Evolutionary conservation across 2,113 vertebrate species (phyloP), one percentile per base, ranked within the genome.

Genomic region (Litocranius walleri): DNA sequence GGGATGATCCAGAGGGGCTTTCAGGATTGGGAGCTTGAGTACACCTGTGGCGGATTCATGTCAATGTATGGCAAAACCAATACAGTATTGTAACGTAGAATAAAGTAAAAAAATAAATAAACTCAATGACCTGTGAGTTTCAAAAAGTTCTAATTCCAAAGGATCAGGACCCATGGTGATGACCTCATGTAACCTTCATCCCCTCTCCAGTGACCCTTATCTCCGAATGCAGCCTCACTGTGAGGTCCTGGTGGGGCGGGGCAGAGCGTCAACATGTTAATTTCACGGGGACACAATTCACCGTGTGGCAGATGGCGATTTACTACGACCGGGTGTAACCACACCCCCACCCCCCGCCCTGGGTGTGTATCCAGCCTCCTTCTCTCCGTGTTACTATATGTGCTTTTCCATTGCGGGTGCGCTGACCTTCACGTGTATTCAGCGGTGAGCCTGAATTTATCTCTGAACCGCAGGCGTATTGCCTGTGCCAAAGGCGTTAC

Each of bases 281-380:
- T 4, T 23, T 54, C 17, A n/a, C 7, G 3, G 52, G 50, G 6
- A 27, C 21, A 15, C 12, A 54, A 1, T 27, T 36, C 52, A 36
- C 13, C 7, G 1, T 1, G 0, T 0, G n/a, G 21, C 50, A n/a
- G 17, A 9, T 15, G 21, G 54, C 2, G 0, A 1, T 83, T 56
- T 5, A n/a, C 33, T 23, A 8, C 1, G 4, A 25, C 33, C 4
- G 0, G 52, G 7, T 15, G 23, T 13, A 36, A 9, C 12, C 0
- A 0, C 1, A 36, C 7, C 29, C 6, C 9, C 9, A 10, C 8
- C 23, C 9, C 56, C 23, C 0, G 3, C 6, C 50, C 11, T 0
- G 12, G 1, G 6, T 9, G 19, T 25, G 50, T 14, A 5, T 36
- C 1, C n/a, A 56, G 33, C 13, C 12, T 7, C 12, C 50, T 36